phyloP scores from a whole-genome alignment of 2,113 vertebrate genomes.

The Myotis brandtii region DNA sequence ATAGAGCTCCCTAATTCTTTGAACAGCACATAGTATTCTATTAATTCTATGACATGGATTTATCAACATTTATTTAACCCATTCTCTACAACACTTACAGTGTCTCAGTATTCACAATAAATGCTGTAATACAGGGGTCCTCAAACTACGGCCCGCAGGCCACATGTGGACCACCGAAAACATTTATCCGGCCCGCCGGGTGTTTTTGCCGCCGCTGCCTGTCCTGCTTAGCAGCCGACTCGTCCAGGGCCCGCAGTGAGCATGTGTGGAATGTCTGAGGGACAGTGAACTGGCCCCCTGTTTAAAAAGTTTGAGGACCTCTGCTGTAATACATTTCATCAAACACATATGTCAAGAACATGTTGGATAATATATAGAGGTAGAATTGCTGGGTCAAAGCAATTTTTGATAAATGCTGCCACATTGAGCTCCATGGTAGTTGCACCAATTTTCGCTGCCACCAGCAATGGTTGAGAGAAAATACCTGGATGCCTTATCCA shows the following conservation, averaged over 20 bases:
- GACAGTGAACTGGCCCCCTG: too few relatives aligned
- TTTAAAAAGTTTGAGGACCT: too few relatives aligned
- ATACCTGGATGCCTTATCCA: background rate
- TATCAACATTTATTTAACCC: conserved; percentile 8
- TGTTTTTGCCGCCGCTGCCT: too few relatives aligned
- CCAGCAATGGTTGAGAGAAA: conserved; percentile 11
- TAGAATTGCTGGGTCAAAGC: conserved; percentile 28
- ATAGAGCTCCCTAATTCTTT: background rate
- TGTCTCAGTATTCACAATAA: conserved; percentile 22
- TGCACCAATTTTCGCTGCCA: background rate
- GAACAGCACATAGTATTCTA: background rate
- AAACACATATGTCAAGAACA: conserved; percentile 19
- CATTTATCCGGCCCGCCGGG: too few relatives aligned
- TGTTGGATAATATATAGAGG: background rate
- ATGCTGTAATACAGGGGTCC: background rate
- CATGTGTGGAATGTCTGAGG: too few relatives aligned
- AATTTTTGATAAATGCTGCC: conserved; percentile 9
- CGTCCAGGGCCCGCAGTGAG: too few relatives aligned
- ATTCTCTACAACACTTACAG: background rate
- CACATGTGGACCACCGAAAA: too few relatives aligned
- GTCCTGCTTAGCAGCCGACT: too few relatives aligned
- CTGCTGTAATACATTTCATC: conserved; percentile 26
- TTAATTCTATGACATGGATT: background rate
- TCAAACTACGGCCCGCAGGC: too few relatives aligned
- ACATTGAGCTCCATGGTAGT: background rate